Percentiles rank a stretch among this genome's conserved stretches.
Evolutionary conservation across 2,888 invertebrate genomes (phyloP).

Genomic region (Trissonchulus latispiculum): DNA sequence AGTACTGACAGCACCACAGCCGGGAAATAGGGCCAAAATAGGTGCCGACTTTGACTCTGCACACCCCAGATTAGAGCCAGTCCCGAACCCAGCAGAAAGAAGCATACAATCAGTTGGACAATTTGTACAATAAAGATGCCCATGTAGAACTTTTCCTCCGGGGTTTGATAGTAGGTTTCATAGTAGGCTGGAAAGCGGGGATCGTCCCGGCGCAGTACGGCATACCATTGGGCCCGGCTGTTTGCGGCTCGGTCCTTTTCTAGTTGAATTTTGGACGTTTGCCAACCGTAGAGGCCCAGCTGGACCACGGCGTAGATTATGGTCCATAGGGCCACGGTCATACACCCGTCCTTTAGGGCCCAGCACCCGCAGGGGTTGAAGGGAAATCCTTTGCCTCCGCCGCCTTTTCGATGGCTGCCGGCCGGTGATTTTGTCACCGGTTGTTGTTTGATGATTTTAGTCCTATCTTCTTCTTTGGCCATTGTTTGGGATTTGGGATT

Average conservation of each 20-base stretch:
- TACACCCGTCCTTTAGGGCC: slow-evolving; percentile 40
- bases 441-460: too few relatives aligned
- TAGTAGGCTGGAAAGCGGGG: slow-evolving; percentile 36
- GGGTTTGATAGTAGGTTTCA: slow-evolving; percentile 40
- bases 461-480: too few relatives aligned
- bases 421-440: too few relatives aligned
- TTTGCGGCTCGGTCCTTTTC: slow-evolving; percentile 10
- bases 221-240: slow-evolving; percentile 13
- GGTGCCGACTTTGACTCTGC: background rate
- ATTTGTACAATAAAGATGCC: slow-evolving; percentile 39
- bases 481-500: too few relatives aligned
- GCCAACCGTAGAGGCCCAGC: slow-evolving; percentile 42
- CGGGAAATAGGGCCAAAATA: slow-evolving; percentile 13
- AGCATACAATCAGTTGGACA: slow-evolving; percentile 38
- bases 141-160: slow-evolving; percentile 35
- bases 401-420: too few relatives aligned
- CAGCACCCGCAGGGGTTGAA: slow-evolving; percentile 41
- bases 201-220: slow-evolving; percentile 10
- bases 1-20: background rate
- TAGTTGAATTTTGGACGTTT: slow-evolving; percentile 39
- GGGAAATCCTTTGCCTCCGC: too few relatives aligned
- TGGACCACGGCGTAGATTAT: slow-evolving; percentile 37
- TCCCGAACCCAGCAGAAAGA: slow-evolving; percentile 40
- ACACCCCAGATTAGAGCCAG: slow-evolving; percentile 38
- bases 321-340: slow-evolving; percentile 42